Evolutionary conservation across 2,113 vertebrate species (phyloP).

Genomic region (Megaceryle maxima): DNA sequence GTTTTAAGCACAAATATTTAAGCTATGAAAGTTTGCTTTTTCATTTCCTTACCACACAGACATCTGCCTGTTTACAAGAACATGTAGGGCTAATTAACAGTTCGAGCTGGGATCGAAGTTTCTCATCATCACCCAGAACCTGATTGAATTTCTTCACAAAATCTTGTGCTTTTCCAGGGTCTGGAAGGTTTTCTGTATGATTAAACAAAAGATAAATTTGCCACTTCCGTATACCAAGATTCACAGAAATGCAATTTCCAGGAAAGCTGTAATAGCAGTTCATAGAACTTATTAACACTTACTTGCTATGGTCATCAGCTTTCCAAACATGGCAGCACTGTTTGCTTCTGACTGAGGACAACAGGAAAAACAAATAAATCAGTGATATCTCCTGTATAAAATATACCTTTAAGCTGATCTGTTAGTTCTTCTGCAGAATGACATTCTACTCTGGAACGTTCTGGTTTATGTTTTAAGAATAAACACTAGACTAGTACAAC

Average conservation of each 20-base stretch:
- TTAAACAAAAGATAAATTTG: slow-evolving; percentile 16
- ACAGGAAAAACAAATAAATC: slow-evolving; percentile 36
- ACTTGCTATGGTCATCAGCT: slow-evolving; percentile 98
- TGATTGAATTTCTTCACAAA: slow-evolving; percentile 99
- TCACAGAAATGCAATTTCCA: background rate
- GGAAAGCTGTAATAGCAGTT: background rate
- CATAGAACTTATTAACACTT: slow-evolving; percentile 67
- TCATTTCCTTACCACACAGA: slow-evolving; percentile 92
- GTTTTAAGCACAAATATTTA: background rate
- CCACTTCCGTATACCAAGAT: background rate
- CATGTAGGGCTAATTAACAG: slow-evolving; percentile 95
- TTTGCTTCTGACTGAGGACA: slow-evolving; percentile 91
- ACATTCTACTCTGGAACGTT: background rate
- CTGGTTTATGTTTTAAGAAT: background rate
- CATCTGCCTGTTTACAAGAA: slow-evolving; percentile 97
- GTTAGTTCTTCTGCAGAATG: background rate
- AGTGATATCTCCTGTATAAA: background rate
- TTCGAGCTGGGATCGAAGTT: slow-evolving; percentile 90
- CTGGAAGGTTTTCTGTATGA: slow-evolving; percentile 91
- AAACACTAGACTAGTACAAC: background rate
- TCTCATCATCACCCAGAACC: slow-evolving; percentile 96
- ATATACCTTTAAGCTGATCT: background rate
- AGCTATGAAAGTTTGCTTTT: background rate
- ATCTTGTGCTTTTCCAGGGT: slow-evolving; percentile 98
- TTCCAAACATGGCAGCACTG: slow-evolving; percentile 93